Base-by-base conservation (phyloP, 2,113 vertebrate species). In the Mugil cephalus region DNA sequence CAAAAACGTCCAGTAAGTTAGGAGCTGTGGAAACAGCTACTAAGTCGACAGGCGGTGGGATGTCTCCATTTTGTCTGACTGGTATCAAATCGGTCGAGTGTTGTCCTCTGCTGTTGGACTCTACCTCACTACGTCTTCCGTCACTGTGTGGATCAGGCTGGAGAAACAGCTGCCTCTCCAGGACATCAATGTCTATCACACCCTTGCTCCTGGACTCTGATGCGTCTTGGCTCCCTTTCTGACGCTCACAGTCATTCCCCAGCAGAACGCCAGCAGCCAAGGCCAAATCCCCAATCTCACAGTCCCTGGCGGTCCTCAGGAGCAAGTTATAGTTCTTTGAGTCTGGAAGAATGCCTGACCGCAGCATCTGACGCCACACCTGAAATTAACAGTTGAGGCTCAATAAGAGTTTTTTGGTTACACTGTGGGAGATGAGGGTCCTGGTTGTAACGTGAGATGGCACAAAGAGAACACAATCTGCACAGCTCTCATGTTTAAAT, bases 341-440 rank as follows among this genome's bases (percentile, higher is more conserved):
- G 59, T 95, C 83, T 0, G 95, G 96, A 69, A 80, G 88, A 55
- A 99, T 91, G 24, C 96, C 95, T n/a, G 95, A 87, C 0, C 13
- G 89, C 7, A 94, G 73, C 97, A 99, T 98, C 80, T 96, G 94
- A 4, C 91, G 93, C 98, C 97, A 99, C 47, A 99, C 92, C 98
- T 99, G 90, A 34, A 74, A 48, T 1, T 17, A 43, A 90, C 1
- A 74, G 10, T 9, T 36, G 15, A 30, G 24, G 24, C 24, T 30
- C 24, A 3, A 5, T 30, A 3, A 30, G 24, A 30, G 24, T 30
- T 30, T n/a, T 3, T 2, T 30, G 24, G 2, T 30, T 30, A 30
- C 24, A 30, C 24, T 30, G 24, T 30, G 5, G 24, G 24, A 30
- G 24, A 5, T 30, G 24, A 5, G 5, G 24, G 24, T 30, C 24